phyloP scores from a whole-genome alignment of 2,797 vertebrate genomes.

The Cephalopachus bancanus region DNA sequence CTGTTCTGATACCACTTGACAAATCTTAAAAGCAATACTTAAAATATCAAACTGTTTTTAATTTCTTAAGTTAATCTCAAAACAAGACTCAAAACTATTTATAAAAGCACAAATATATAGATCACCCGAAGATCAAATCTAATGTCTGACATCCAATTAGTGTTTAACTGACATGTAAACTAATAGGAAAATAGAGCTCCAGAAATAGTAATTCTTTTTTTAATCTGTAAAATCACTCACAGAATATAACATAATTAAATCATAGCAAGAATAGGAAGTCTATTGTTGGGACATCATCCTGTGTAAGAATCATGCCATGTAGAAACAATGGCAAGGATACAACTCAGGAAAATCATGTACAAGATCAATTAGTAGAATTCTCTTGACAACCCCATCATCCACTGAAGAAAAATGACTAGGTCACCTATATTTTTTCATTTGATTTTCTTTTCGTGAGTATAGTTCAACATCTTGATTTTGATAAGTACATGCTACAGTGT shows the following conservation, averaged over 20 bases:
- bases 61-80: not conserved
- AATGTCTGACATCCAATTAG: not conserved
- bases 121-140: not conserved
- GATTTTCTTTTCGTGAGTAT: not conserved
- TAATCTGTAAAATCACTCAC: no score
- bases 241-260: no score
- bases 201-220: no score
- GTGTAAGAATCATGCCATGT: not conserved
- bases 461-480: not conserved
- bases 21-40: not conserved
- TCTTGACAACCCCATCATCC: not conserved
- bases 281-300: no score
- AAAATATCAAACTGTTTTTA: not conserved
- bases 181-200: rapidly evolving
- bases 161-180: not conserved
- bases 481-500: rapidly evolving
- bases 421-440: not conserved
- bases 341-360: no score
- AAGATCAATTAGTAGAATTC: not conserved
- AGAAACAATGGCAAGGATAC: no score
- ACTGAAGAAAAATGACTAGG: not conserved
- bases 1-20: no score
- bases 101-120: not conserved
- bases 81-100: not conserved
- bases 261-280: no score